Conservation (phyloP, 2,797 vertebrate genomes). For the Tapirus indicus region DNA sequence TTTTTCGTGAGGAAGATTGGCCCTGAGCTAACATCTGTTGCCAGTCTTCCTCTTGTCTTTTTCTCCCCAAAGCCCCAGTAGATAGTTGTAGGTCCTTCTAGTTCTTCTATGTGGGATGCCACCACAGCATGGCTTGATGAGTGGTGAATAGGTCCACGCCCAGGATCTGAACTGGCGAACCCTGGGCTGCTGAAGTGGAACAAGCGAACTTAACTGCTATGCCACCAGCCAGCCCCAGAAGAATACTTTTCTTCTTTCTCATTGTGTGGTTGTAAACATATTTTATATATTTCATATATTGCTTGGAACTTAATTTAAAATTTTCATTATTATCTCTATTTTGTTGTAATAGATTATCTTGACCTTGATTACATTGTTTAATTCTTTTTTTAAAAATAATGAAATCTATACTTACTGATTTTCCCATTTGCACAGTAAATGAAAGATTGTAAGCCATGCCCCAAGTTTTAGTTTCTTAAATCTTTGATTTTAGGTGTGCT, state of each 20-base stretch:
- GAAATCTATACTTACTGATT: background rate
- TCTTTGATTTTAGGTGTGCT: conserved; percentile 45
- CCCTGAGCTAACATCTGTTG: too few relatives aligned
- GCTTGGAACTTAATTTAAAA: background rate
- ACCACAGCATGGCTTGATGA: too few relatives aligned
- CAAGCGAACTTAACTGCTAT: too few relatives aligned
- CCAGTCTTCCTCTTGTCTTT: too few relatives aligned
- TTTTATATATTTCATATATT: conserved; percentile 6
- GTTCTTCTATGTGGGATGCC: too few relatives aligned
- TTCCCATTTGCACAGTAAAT: background rate
- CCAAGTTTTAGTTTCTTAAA: conserved; percentile 13
- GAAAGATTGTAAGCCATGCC: background rate
- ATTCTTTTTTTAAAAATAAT: background rate
- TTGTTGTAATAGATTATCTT: conserved; percentile 34
- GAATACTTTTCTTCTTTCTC: background rate
- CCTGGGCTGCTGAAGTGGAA: too few relatives aligned
- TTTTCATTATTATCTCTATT: conserved; percentile 26
- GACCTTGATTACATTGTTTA: background rate
- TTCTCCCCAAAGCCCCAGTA: too few relatives aligned
- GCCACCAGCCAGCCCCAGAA: background rate
- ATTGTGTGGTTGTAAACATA: background rate
- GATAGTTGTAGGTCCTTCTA: too few relatives aligned
- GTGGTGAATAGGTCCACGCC: too few relatives aligned
- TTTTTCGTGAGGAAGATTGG: too few relatives aligned
- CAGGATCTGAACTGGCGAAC: too few relatives aligned